phyloP scores from a whole-genome alignment of 1,140 invertebrate species.

The Forficula auricularia region DNA sequence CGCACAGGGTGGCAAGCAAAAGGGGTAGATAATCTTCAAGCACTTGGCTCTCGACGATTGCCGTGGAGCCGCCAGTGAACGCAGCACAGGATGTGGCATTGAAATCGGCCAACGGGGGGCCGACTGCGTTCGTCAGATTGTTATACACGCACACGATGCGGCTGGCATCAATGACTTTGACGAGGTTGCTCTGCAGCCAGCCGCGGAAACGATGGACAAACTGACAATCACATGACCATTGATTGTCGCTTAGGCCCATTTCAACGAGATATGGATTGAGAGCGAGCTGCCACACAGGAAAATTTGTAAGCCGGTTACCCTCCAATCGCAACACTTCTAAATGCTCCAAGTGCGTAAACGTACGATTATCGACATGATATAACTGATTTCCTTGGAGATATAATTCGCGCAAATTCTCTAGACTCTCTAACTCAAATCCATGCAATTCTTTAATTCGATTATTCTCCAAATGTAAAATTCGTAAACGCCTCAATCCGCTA shows the following conservation, averaged over 20 bases:
- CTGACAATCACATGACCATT: slow-evolving; percentile 64
- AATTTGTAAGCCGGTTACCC: slow-evolving; percentile 63
- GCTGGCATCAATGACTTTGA: slow-evolving; percentile 31
- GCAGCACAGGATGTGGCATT: slow-evolving; percentile 49
- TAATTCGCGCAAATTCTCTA: slow-evolving; percentile 62
- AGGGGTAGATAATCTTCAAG: slow-evolving; percentile 64
- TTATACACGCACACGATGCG: slow-evolving; percentile 18
- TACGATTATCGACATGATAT: slow-evolving; percentile 64
- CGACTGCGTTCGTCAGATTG: slow-evolving; percentile 27
- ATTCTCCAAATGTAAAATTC: slow-evolving; percentile 66
- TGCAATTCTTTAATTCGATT: slow-evolving; percentile 62
- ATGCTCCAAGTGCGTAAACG: slow-evolving; percentile 60
- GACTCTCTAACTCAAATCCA: slow-evolving; percentile 65
- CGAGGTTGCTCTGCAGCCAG: slow-evolving; percentile 52
- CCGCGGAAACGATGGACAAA: slow-evolving; percentile 57
- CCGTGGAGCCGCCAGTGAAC: slow-evolving; percentile 26
- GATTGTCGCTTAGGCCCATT: slow-evolving; percentile 62
- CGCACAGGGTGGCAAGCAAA: slow-evolving; percentile 49
- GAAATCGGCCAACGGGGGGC: slow-evolving; percentile 42
- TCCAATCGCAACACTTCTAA: slow-evolving; percentile 70
- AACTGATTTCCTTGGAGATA: slow-evolving; percentile 79
- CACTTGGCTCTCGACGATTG: slow-evolving; percentile 43
- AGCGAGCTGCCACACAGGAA: slow-evolving; percentile 52
- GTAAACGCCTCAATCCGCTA: slow-evolving; percentile 59
- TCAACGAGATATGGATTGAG: slow-evolving; percentile 60